phyloP scores from a whole-genome alignment of 1,140 invertebrate species.

The Apis laboriosa region DNA sequence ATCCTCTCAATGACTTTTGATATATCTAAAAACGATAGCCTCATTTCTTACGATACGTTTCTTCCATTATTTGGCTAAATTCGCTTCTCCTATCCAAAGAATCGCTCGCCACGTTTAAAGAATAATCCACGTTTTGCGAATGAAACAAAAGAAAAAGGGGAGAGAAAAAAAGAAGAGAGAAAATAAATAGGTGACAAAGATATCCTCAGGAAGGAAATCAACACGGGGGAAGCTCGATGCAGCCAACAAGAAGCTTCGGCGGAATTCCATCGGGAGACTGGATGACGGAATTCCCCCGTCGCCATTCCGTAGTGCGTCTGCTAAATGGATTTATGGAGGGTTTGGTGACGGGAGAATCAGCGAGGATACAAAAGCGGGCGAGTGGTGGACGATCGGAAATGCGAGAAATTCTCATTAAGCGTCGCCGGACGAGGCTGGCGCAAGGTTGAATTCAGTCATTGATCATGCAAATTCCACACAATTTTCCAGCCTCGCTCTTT shows the following conservation, averaged over 20 bases:
- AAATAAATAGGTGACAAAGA: not conserved
- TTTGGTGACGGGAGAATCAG: slow-evolving; percentile 12
- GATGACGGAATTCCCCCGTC: slow-evolving; percentile 19
- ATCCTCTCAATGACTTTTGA: no score
- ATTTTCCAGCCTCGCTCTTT: slow-evolving; percentile 48
- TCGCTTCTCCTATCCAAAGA: no score
- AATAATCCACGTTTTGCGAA: no score
- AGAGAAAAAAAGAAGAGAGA: no score
- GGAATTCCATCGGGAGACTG: slow-evolving; percentile 17
- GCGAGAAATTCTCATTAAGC: slow-evolving; percentile 72
- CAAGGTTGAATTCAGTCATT: slow-evolving; percentile 54
- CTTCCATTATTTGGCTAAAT: no score
- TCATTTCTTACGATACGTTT: no score
- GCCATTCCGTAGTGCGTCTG: not conserved
- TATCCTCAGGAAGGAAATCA: not conserved
- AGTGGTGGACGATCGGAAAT: slow-evolving; percentile 53
- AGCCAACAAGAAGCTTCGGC: not conserved
- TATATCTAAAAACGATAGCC: no score
- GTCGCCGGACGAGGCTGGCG: not conserved
- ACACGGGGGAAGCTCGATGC: not conserved
- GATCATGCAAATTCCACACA: slow-evolving; percentile 66
- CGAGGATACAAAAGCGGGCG: slow-evolving; percentile 41
- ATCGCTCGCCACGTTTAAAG: no score
- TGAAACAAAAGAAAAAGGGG: not conserved
- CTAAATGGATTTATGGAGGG: slow-evolving; percentile 23